These are phyloP conservation scores for Myrmecobius fasciatus DNA, from an alignment of 2,113 vertebrate species.

Conservation along the genomic window DNA sequence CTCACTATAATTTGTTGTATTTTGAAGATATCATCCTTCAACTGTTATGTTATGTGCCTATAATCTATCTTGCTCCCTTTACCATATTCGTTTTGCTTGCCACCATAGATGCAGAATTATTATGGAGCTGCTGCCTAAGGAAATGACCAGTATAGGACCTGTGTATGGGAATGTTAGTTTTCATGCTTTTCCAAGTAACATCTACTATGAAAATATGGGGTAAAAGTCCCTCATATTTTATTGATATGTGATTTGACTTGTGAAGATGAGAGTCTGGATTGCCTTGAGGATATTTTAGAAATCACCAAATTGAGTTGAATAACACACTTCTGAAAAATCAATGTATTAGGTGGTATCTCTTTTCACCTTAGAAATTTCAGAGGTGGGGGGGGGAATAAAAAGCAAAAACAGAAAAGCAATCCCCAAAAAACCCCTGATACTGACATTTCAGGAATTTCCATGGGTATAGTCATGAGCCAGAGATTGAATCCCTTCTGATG, in stretches of 20 bases:
- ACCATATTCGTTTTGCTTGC: background rate
- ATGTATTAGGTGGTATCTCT: background rate
- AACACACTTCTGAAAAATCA: constrained; percentile 16
- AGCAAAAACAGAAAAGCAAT: background rate
- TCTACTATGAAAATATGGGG: constrained; percentile 35
- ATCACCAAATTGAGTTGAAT: background rate
- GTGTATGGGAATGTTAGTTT: background rate
- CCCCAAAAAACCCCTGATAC: background rate
- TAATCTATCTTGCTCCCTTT: background rate
- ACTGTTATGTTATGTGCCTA: background rate
- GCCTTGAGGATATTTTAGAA: background rate
- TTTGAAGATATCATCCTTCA: background rate
- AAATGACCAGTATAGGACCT: background rate
- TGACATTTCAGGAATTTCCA: background rate
- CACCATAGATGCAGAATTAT: background rate
- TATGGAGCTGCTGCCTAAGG: background rate
- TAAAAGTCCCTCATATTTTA: background rate
- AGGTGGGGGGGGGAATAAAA: background rate
- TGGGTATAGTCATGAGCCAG: background rate
- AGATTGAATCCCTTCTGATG: background rate
- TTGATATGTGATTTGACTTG: constrained; percentile 17
- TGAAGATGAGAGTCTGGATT: background rate
- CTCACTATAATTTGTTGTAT: background rate
- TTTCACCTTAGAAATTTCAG: background rate
- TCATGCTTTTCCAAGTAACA: background rate